Evolutionary conservation across 2,113 vertebrate genomes (phyloP), one percentile per base, ranked within the genome.

Genomic region (Lophura nycthemera): DNA sequence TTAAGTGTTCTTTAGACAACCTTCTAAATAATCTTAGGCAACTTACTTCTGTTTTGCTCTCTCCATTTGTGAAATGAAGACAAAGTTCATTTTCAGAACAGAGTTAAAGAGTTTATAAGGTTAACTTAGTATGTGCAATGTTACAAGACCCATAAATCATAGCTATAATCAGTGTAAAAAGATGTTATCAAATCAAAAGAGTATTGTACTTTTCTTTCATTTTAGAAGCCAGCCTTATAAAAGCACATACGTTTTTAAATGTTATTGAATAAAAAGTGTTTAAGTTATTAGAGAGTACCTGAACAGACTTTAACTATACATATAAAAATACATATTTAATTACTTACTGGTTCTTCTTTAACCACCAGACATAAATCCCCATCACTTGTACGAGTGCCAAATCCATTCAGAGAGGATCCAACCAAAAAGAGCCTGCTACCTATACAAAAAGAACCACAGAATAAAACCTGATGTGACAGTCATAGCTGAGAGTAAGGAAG

Each of bases 371-470:
- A 99, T 90, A 99, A 97, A 89, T 99, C 99, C 85, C 98, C 99
- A 95, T 99, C 99, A 93, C 99, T 99, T 96, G 87, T 99, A 63
- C 98, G 98, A 92, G 98, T 98, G 74, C 98, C 99, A 97, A 99
- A 98, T 36, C 99, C 99, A 94, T 98, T 99, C 92, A 99, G 97
- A 30, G 99, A 98, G 2, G 99, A 99, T 6, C 99, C 99, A 92
- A 99, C 99, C 97, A 99, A 93, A 95, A 98, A 99, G 14, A 99
- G 98, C 72, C 97, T 98, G 61, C 98, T 98, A 73, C 93, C 98
- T 99, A 93, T 22, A 97, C 95, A 0, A 92, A 47, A 60, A 91
- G 32, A 94, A 71, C 34, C 29, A 40, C 30, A 87, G 78, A 48
- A 88, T 16, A 78, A 45, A 88, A 90, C 42, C 75, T 38, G 25